Base-by-base conservation (phyloP, 1,140 invertebrate genomes). In the Pseudoatta argentina region DNA sequence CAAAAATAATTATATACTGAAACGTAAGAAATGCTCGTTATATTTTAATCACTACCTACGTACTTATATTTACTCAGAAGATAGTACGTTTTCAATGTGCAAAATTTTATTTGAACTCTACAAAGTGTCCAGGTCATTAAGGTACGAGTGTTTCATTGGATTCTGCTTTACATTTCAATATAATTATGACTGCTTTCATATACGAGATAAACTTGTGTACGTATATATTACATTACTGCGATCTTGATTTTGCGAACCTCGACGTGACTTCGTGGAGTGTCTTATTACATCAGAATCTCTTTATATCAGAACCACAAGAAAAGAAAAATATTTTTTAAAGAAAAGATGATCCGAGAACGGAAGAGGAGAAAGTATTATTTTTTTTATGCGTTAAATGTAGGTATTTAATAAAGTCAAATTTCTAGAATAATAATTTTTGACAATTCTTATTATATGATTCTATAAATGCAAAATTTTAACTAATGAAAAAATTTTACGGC, bases 101-200 rank as follows among this genome's bases (percentile, higher is more conserved):
- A 27, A 75, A 59, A n/a, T 75, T 75, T 75, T 59, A 21, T 30
- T 59, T 27, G 59, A 63, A 53, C 1, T 48, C 16, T 44, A 78
- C 14, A 30, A 78, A 77, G 24, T 48, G 75, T 24, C 6, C 59
- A 10, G 75, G 51, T 78, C 48, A 78, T 78, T 78, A 64, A 64
- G 44, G 64, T 44, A 39, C 39, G 57, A 51, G 39, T 78, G 21
- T 64, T 64, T 64, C 39, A 63, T 78, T 78, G 39, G 59, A 21
- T 18, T 78, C 21, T 61, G 18, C 24, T 48, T 44, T 61, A 77
- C 27, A 44, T 44, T 63, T 16, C 16, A 44, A 39, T n/a, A 18
- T 64, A 78, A 64, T 78, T 78, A 78, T 21, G 2, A 10, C 21
- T 39, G n/a, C 21, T 61, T 34, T 76, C 57, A 27, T 66, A 34